Conservation (phyloP, 2,888 invertebrate genomes). For the Parnassius smintheus region DNA sequence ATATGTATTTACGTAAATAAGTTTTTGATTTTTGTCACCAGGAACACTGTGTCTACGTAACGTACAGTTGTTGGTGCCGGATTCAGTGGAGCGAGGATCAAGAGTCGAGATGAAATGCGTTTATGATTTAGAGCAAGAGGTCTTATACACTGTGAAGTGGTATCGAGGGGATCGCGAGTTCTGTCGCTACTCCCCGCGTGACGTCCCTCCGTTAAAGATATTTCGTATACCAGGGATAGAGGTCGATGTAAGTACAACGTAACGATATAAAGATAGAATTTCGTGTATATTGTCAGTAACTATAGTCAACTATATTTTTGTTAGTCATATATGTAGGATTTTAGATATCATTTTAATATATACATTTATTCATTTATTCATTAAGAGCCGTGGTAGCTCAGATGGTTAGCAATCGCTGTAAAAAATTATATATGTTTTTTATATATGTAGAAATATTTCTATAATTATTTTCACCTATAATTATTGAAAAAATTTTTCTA, state of each 20-base stretch:
- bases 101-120: slow-evolving; percentile 83
- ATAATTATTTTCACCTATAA: no score
- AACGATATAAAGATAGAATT: background rate
- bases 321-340: no score
- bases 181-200: slow-evolving; percentile 83
- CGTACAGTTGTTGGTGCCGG: slow-evolving; percentile 84
- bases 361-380: no score
- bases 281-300: no score
- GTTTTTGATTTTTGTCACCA: slow-evolving; percentile 33
- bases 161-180: slow-evolving; percentile 84
- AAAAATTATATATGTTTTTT: no score
- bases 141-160: slow-evolving; percentile 86
- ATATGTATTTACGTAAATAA: no score
- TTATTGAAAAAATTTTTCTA: no score
- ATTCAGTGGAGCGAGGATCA: slow-evolving; percentile 83
- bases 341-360: no score
- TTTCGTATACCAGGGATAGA: slow-evolving; percentile 83
- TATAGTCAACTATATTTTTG: no score
- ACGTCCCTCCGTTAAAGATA: slow-evolving; percentile 83
- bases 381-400: no score
- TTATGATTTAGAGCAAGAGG: slow-evolving; percentile 84
- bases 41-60: slow-evolving; percentile 78
- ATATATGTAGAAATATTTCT: no score
- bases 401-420: no score
- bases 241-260: slow-evolving; percentile 77